Base-by-base conservation (phyloP, 2,888 invertebrate species). In the Clusia tigrina region DNA sequence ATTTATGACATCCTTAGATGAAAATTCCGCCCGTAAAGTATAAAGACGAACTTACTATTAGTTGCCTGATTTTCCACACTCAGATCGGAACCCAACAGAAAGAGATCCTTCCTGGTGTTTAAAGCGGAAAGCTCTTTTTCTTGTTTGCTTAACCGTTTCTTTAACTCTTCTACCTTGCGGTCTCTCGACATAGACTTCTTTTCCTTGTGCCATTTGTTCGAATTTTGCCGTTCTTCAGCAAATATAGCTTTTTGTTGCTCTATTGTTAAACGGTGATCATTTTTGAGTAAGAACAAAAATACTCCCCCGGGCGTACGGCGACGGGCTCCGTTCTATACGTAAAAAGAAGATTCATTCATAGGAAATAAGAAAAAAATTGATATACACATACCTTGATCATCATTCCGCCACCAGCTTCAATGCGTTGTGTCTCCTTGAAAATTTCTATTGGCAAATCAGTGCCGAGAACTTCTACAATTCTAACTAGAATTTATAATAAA, bases 281-380 rank as follows among this genome's bases (percentile, higher is more conserved):
- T 87, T 80, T 93, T 92, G 22, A 95, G 84, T n/a, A 95, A 85
- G 80, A 90, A 92, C 51, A 96, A 86, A 82, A 90, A 95, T 52
- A 95, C 89, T 22, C 95, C 95, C 12, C 95, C 95, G 0, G 95
- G 90, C 3, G 95, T 95, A 68, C 95, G 87, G 58, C 95, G 88
- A 59, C 95, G 87, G 6, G 87, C 88, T 54, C 91, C 91, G 83
- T 93, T 93, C 83, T 83, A 55, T 17, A n/a, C n/a, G n/a, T n/a
- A 32, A 12, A 32, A 32, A 32, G 12, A 32, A 32, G 32, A 32
- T 9, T 12, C 6, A 32, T 32, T 32, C n/a, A 3, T 42, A 15
- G 3, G 10, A 42, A 42, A 42, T n/a, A 42, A 42, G n/a, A 42
- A n/a, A 42, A 3, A 42, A 42, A 42, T 42, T 42, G n/a, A 42